Evolutionary conservation across 2,888 invertebrate genomes (phyloP).

Genomic region (Andrena marginata): DNA sequence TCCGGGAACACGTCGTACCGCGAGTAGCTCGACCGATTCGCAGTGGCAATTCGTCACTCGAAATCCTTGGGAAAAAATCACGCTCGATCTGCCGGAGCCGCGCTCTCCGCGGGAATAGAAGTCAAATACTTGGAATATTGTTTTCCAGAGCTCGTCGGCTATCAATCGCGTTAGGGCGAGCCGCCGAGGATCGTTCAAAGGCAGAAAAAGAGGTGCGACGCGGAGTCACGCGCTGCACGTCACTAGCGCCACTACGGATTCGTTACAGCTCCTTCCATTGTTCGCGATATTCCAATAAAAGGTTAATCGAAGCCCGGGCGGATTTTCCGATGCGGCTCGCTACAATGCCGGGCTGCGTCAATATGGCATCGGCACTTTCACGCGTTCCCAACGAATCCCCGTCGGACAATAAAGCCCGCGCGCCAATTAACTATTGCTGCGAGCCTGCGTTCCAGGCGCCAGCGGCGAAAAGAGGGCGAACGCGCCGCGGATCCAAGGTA

Average conservation of each 20-base stretch:
- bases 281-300: conserved; percentile 54
- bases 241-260: conserved; percentile 23
- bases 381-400: conserved; percentile 46
- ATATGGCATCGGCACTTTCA: conserved; percentile 45
- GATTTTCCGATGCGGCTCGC: conserved; percentile 34
- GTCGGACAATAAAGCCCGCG: conserved; percentile 43
- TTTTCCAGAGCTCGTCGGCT: neutral
- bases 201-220: neutral
- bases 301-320: conserved; percentile 49
- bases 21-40: no score
- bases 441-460: conserved; percentile 7
- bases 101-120: neutral
- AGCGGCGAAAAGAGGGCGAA: no score
- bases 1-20: no score
- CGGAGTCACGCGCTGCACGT: neutral
- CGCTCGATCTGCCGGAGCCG: neutral
- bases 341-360: conserved; percentile 42
- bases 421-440: conserved; percentile 43
- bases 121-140: neutral
- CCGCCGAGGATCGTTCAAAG: neutral
- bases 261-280: conserved; percentile 45
- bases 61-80: no score
- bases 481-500: neutral
- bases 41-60: no score
- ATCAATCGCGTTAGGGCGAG: neutral